phyloP scores from a whole-genome alignment of 2,888 invertebrate species.

The Tetramorium bicarinatum region DNA sequence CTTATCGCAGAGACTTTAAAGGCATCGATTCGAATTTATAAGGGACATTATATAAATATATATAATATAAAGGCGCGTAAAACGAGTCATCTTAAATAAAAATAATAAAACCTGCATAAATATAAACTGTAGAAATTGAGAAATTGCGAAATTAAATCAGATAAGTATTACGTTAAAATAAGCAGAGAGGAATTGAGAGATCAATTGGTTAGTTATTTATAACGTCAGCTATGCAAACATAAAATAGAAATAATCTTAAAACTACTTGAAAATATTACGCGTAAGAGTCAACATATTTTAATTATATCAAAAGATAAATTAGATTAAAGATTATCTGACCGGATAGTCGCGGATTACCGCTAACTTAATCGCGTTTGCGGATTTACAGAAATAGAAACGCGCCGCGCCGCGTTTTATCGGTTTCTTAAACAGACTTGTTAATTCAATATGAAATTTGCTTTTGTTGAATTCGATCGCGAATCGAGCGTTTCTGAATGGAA shows the following conservation, averaged over 20 bases:
- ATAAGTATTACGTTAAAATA: too few species aligned
- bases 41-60: constrained; percentile 13
- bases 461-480: not conserved
- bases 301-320: constrained; percentile 13
- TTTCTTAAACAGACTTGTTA: not conserved
- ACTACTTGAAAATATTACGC: not conserved
- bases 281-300: not conserved
- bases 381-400: constrained; percentile 27
- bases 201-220: not conserved
- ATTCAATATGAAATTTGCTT: not conserved
- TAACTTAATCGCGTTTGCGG: constrained; percentile 34
- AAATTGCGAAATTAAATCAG: not conserved
- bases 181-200: not conserved
- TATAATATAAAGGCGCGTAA: not conserved
- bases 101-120: not conserved
- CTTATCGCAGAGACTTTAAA: constrained; percentile 31
- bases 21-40: constrained; percentile 30
- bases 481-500: not conserved
- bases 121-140: not conserved
- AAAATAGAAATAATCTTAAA: not conserved
- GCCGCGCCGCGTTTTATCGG: constrained; percentile 1
- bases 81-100: constrained; percentile 11
- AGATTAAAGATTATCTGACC: constrained; percentile 24
- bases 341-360: constrained; percentile 35
- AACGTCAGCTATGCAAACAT: not conserved